These are phyloP conservation scores for Tetramorium alpestre DNA, from an alignment of 1,140 invertebrate species.

Conservation along the genomic window DNA sequence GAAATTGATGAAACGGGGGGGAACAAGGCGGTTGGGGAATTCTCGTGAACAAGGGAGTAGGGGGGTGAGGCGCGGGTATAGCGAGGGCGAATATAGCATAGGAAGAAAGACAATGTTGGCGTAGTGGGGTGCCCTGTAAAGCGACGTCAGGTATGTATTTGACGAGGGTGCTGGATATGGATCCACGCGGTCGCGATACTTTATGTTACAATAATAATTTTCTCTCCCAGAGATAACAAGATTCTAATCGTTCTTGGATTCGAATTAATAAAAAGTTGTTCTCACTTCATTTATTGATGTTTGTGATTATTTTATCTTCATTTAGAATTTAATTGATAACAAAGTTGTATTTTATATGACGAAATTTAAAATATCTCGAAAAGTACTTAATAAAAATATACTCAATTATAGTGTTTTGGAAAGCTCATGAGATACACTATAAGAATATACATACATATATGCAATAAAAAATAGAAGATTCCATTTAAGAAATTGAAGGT, in stretches of 20 bases:
- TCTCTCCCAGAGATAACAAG: background rate
- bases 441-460: too few species aligned
- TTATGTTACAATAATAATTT: slow-evolving; percentile 9
- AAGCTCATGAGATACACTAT: too few species aligned
- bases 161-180: background rate
- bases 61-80: background rate
- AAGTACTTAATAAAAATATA: too few species aligned
- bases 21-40: background rate
- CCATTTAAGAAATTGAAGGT: too few species aligned
- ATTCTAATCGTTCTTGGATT: background rate
- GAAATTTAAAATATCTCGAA: too few species aligned
- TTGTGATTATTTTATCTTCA: too few species aligned
- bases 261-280: too few species aligned
- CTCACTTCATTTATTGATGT: background rate
- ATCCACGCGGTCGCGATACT: background rate
- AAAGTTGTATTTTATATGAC: too few species aligned
- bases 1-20: background rate
- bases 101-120: slow-evolving; percentile 28
- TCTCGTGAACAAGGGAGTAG: background rate
- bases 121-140: slow-evolving; percentile 39
- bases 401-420: too few species aligned
- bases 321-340: too few species aligned
- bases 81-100: background rate
- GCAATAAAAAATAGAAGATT: too few species aligned
- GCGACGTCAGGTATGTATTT: slow-evolving; percentile 53